Evolutionary conservation across 2,888 invertebrate genomes (phyloP).

Genomic region (Polia nebulosa): DNA sequence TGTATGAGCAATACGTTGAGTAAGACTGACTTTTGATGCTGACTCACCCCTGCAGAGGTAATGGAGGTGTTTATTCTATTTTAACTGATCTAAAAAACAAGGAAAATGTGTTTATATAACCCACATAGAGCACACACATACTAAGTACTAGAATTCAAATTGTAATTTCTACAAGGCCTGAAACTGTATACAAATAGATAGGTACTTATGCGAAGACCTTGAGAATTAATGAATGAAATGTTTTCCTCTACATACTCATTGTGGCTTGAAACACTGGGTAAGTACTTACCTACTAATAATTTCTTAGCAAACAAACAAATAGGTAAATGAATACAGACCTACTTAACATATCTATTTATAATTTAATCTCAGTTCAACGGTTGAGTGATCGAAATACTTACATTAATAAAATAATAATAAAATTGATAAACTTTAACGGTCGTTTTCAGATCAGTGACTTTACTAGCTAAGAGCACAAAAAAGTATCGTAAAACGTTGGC

Average conservation of each 20-base stretch:
- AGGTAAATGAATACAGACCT: not conserved
- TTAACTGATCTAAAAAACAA: constrained; percentile 32
- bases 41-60: constrained; percentile 75
- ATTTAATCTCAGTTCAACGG: constrained; percentile 33
- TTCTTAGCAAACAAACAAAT: constrained; percentile 1
- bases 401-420: constrained; percentile 44
- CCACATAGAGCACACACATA: not conserved
- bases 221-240: constrained; percentile 23
- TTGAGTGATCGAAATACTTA: constrained; percentile 26
- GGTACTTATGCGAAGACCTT: constrained; percentile 18
- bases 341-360: not conserved
- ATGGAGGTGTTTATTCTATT: constrained; percentile 34
- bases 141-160: constrained; percentile 12
- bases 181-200: not conserved
- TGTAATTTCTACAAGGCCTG: constrained; percentile 14
- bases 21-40: constrained; percentile 78
- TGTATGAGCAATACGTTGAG: constrained; percentile 83
- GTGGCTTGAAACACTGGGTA: constrained; percentile 5
- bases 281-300: too few species aligned
- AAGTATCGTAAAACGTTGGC: constrained; percentile 72
- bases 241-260: constrained; percentile 21
- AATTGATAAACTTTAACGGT: constrained; percentile 55
- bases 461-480: constrained; percentile 73
- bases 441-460: constrained; percentile 74
- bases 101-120: constrained; percentile 31